Evolutionary conservation across 2,888 invertebrate genomes (phyloP).

Genomic region (Cheilosia scutellata): DNA sequence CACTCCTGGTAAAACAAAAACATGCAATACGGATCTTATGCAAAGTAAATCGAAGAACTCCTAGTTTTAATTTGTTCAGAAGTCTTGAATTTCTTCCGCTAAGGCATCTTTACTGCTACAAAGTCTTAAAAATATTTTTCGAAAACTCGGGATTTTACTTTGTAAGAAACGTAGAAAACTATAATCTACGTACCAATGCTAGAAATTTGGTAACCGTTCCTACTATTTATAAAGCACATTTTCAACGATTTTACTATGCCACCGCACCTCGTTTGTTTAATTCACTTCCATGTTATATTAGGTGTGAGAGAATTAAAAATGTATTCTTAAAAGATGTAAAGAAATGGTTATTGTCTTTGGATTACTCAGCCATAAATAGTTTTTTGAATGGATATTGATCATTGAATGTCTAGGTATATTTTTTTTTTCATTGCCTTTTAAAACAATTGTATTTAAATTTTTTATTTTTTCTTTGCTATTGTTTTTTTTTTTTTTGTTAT

Average conservation of each 20-base stretch:
- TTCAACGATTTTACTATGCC: constrained; percentile 2
- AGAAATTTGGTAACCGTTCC: too few relatives aligned
- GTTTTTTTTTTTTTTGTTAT: too few relatives aligned
- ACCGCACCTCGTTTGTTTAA: constrained; percentile 20
- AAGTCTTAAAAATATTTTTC: not conserved
- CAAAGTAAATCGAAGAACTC: not conserved
- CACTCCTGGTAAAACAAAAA: not conserved
- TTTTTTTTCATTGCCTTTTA: too few relatives aligned
- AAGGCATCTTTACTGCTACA: not conserved
- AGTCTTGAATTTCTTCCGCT: not conserved
- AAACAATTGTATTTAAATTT: too few relatives aligned
- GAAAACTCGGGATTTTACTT: not conserved
- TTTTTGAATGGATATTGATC: not conserved
- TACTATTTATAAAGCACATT: not conserved
- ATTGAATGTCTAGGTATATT: not conserved
- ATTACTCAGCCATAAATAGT: not conserved
- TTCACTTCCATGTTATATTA: not conserved
- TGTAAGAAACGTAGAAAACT: not conserved
- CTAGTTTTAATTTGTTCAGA: not conserved
- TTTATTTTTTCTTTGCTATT: too few relatives aligned
- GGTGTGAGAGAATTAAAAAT: constrained; percentile 8
- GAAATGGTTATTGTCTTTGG: not conserved
- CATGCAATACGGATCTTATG: not conserved
- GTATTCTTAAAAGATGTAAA: not conserved
- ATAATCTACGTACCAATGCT: not conserved